Percentiles rank a stretch among this genome's conserved stretches.
Conservation (phyloP, 2,888 invertebrate species). For the Drosophila dives region DNA sequence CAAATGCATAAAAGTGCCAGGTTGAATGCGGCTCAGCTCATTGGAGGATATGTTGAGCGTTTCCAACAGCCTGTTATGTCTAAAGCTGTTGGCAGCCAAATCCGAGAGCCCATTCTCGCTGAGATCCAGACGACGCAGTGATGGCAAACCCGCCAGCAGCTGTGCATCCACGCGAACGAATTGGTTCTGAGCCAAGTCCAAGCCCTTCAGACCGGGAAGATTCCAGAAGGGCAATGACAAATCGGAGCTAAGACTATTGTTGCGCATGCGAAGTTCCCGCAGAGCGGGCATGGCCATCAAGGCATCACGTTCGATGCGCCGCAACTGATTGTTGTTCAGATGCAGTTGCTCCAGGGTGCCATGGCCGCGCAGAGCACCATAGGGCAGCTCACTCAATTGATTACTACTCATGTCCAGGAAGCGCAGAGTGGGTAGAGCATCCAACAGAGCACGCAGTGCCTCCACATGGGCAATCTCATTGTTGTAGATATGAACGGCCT, state of each 20-base stretch:
- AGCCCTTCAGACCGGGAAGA: constrained; percentile 92
- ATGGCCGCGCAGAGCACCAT: constrained; percentile 92
- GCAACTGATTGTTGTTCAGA: constrained; percentile 91
- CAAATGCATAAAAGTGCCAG: constrained; percentile 91
- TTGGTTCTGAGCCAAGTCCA: constrained; percentile 92
- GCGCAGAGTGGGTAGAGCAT: constrained; percentile 91
- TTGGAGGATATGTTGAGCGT: constrained; percentile 93
- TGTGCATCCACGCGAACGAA: constrained; percentile 90
- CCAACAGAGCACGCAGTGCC: constrained; percentile 90
- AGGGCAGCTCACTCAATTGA: constrained; percentile 90
- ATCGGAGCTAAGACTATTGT: constrained; percentile 92
- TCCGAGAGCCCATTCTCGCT: constrained; percentile 90
- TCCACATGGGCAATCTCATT: constrained; percentile 91
- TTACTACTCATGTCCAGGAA: constrained; percentile 93
- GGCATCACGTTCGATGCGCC: constrained; percentile 91
- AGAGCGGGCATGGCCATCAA: constrained; percentile 93
- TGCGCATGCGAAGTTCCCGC: constrained; percentile 91
- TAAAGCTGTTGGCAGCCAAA: constrained; percentile 90
- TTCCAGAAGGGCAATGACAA: constrained; percentile 93
- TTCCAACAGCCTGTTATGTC: constrained; percentile 90
- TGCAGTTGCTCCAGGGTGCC: constrained; percentile 92
- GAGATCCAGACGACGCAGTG: constrained; percentile 90
- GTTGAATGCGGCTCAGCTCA: constrained; percentile 89
- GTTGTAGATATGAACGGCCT: constrained; percentile 91
- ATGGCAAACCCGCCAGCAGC: constrained; percentile 90